phyloP scores from a whole-genome alignment of 1,140 invertebrate genomes.

The Charaxes varanes region DNA sequence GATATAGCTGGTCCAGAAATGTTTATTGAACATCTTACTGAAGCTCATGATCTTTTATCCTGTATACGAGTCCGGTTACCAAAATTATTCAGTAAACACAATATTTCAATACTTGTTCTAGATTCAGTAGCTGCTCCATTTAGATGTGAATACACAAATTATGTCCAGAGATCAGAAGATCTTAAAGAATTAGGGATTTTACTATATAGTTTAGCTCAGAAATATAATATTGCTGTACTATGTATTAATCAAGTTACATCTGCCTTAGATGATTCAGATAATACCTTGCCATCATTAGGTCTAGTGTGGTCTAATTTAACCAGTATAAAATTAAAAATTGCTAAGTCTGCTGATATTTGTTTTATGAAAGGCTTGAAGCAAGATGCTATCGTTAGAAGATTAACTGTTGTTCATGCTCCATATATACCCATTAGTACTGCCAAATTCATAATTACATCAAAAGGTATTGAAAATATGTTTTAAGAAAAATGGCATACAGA shows the following conservation, averaged over 20 bases:
- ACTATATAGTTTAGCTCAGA: constrained; percentile 36
- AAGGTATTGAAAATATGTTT: constrained; percentile 30
- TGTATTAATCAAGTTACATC: constrained; percentile 61
- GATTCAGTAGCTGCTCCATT: constrained; percentile 60
- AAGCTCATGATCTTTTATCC: constrained; percentile 40
- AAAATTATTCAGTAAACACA: constrained; percentile 36
- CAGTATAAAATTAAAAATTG: constrained; percentile 31
- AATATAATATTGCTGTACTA: constrained; percentile 43
- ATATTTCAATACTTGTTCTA: constrained; percentile 38
- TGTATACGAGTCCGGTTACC: constrained; percentile 49
- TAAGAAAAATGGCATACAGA: too few species aligned
- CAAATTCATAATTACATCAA: constrained; percentile 38
- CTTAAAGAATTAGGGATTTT: constrained; percentile 44
- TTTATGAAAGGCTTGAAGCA: background rate
- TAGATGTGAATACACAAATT: constrained; percentile 48
- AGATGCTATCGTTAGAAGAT: constrained; percentile 29
- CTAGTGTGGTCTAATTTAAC: constrained; percentile 63
- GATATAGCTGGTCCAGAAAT: constrained; percentile 34
- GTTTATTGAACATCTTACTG: constrained; percentile 58
- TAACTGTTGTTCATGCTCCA: constrained; percentile 38
- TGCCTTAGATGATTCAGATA: constrained; percentile 32
- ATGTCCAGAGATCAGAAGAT: constrained; percentile 56
- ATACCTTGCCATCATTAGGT: constrained; percentile 48
- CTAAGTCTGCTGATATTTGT: background rate
- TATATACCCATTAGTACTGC: constrained; percentile 30